Evolutionary conservation across 2,888 invertebrate genomes (phyloP).

Genomic region (Norana najaformis): DNA sequence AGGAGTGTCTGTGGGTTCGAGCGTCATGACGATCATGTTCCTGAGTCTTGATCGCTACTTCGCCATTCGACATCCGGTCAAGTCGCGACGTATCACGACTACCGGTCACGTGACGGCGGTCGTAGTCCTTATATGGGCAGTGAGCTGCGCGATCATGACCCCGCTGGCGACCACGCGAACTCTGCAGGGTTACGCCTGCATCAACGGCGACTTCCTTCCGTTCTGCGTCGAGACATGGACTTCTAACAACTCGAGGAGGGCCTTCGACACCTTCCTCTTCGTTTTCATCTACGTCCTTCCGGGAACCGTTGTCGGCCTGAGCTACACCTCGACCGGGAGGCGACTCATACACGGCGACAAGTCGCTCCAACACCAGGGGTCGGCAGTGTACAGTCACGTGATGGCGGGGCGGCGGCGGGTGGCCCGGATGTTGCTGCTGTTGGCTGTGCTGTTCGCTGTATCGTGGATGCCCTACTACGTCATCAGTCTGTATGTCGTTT

Average conservation of each 20-base stretch:
- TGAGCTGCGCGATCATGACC: constrained; percentile 72
- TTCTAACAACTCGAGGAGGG: constrained; percentile 59
- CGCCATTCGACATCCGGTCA: constrained; percentile 77
- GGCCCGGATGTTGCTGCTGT: constrained; percentile 76
- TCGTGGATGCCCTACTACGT: constrained; percentile 73
- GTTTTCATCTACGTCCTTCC: constrained; percentile 77
- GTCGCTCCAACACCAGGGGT: constrained; percentile 50
- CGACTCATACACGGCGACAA: constrained; percentile 62
- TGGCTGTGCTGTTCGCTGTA: constrained; percentile 76
- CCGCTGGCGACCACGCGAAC: constrained; percentile 64
- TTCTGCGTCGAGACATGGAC: constrained; percentile 45
- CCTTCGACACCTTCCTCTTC: constrained; percentile 74
- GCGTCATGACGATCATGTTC: constrained; percentile 79
- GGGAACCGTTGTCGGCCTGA: constrained; percentile 65
- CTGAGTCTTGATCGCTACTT: constrained; percentile 75
- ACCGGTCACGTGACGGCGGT: constrained; percentile 43
- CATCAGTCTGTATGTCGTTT: constrained; percentile 40
- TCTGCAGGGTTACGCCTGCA: neutral
- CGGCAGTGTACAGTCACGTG: neutral
- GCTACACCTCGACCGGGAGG: constrained; percentile 62
- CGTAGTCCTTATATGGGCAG: constrained; percentile 68
- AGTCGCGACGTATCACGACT: constrained; percentile 74
- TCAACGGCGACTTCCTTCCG: constrained; percentile 31
- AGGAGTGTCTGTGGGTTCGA: constrained; percentile 71
- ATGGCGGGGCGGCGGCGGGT: constrained; percentile 67